Percentiles rank a stretch among this genome's conserved stretches.
phyloP scores from a whole-genome alignment of 2,113 vertebrate genomes.

The Rattus norvegicus region GRCr8 NC_086026.1:119228001-119228500 shows the following conservation, averaged over 20 bases:
- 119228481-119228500: background rate
- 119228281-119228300: too few species aligned
- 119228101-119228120: background rate
- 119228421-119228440: background rate
- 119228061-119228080: background rate
- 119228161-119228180: conserved; percentile 93
- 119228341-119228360: background rate
- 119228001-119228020: background rate
- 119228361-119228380: background rate
- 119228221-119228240: conserved; percentile 92
- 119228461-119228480: background rate
- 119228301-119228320: background rate
- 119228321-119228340: background rate
- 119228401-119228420: background rate
- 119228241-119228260: conserved; percentile 86
- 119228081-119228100: background rate
- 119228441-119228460: background rate
- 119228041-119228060: background rate
- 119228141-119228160: conserved; percentile 96
- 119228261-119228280: background rate
- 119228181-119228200: conserved; percentile 91
- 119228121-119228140: conserved; percentile 85
- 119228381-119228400: background rate
- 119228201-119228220: conserved; percentile 95
- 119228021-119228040: background rate